Evolutionary conservation across 2,797 vertebrate genomes (phyloP).

Genomic region (Crocidura indochinensis): DNA sequence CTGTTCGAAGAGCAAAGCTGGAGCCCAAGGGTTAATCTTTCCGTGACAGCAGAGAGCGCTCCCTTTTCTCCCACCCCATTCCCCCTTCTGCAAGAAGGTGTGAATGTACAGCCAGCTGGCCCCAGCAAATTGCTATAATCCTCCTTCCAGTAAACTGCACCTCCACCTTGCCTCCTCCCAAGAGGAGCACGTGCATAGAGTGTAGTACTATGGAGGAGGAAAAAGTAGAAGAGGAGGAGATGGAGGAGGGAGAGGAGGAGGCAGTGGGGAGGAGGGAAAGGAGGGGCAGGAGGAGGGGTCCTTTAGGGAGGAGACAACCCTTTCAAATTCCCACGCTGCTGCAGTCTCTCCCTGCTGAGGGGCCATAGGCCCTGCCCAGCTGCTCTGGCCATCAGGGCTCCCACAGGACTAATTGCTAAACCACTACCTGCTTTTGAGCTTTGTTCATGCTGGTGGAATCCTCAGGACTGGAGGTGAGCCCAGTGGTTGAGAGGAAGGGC

Average conservation of each 20-base stretch:
- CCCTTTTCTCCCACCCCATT: not conserved
- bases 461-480: conserved; percentile 82
- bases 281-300: not conserved
- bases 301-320: conserved; percentile 53
- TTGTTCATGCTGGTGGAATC: conserved; percentile 71
- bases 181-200: conserved; percentile 79
- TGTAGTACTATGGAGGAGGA: conserved; percentile 80
- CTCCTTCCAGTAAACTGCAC: conserved; percentile 69
- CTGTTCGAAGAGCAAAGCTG: conserved; percentile 66
- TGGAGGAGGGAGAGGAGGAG: not conserved
- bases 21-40: conserved; percentile 80
- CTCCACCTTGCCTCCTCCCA: conserved; percentile 68
- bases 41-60: conserved; percentile 34
- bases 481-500: conserved; percentile 62
- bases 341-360: conserved; percentile 48
- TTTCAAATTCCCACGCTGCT: conserved; percentile 58
- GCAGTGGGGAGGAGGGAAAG: not conserved
- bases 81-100: conserved; percentile 51
- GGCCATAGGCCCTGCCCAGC: conserved; percentile 19
- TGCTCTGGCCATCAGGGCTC: conserved; percentile 10
- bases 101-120: conserved; percentile 63
- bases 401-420: conserved; percentile 60
- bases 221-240: not conserved
- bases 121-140: conserved; percentile 50
- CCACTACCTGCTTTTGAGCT: conserved; percentile 71